These are phyloP conservation scores for Anas bahamensis DNA, from an alignment of 2,797 vertebrate genomes.

Conservation along the genomic window DNA sequence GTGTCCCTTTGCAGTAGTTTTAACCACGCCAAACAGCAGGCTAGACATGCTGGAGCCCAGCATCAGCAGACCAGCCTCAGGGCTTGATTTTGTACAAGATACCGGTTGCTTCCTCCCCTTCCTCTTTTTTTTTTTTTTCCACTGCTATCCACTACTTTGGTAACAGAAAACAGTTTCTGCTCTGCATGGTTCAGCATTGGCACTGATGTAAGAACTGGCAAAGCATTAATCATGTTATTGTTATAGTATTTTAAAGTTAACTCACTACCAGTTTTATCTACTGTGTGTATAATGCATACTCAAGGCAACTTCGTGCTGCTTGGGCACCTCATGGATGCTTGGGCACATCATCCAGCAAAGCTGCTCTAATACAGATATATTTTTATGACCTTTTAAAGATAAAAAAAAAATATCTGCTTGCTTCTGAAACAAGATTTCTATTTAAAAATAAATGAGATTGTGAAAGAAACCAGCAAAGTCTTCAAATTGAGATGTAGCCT, in stretches of 20 bases:
- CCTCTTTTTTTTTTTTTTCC: background rate
- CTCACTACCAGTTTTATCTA: accelerated
- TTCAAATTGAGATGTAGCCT: background rate
- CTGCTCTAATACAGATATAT: background rate
- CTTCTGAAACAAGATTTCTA: slow-evolving; percentile 30
- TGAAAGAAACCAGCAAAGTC: slow-evolving; percentile 31
- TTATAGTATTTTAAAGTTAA: background rate
- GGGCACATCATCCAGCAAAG: background rate
- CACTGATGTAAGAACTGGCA: background rate
- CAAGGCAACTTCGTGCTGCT: background rate
- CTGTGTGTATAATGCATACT: background rate
- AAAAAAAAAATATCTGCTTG: background rate
- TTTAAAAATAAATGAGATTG: slow-evolving; percentile 52
- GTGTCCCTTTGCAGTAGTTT: background rate
- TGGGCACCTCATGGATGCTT: background rate
- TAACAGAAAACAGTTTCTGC: background rate
- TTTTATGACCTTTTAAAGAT: slow-evolving; percentile 14
- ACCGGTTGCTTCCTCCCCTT: background rate
- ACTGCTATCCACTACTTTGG: background rate
- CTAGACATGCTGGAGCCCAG: background rate
- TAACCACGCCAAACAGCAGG: accelerated
- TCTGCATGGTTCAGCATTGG: background rate
- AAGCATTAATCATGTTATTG: background rate
- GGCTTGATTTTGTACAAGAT: background rate
- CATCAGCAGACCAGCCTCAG: background rate